phyloP scores from a whole-genome alignment of 2,113 vertebrate genomes.

The Coregonus clupeaformis region DNA sequence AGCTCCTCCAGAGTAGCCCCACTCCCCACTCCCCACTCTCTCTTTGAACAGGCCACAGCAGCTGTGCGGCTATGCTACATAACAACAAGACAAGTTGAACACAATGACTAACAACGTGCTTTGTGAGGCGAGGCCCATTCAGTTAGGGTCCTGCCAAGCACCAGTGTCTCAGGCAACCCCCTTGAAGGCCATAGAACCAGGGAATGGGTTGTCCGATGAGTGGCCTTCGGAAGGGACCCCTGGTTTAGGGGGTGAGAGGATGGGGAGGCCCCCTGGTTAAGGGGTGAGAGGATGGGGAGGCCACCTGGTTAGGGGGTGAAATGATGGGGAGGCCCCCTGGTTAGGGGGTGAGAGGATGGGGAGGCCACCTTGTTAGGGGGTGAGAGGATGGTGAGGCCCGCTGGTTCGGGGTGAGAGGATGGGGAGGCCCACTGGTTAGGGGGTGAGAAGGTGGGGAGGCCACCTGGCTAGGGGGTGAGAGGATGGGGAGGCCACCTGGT shows the following conservation, averaged over 20 bases:
- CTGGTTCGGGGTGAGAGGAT: too few species aligned
- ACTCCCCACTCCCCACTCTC: conserved; percentile 1
- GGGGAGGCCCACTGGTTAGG: too few species aligned
- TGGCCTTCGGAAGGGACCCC: background rate
- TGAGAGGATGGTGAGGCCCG: too few species aligned
- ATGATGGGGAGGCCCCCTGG: background rate
- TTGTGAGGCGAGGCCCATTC: conserved; percentile 70
- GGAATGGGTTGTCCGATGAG: conserved; percentile 38
- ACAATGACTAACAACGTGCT: conserved; percentile 72
- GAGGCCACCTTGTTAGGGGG: too few species aligned
- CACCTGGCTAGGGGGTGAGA: too few species aligned
- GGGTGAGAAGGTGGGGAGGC: too few species aligned
- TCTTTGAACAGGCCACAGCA: conserved; percentile 58
- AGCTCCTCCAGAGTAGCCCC: conserved; percentile 51
- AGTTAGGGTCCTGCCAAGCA: conserved; percentile 63
- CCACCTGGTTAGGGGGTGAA: background rate
- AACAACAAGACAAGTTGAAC: conserved; percentile 70
- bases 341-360: too few species aligned
- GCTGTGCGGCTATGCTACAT: conserved; percentile 65
- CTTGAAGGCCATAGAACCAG: conserved; percentile 59
- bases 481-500: too few species aligned
- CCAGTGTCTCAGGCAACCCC: conserved; percentile 46
- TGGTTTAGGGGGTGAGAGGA: background rate
- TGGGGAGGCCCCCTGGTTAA: background rate
- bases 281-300: background rate